Evolutionary conservation across 2,797 vertebrate genomes (phyloP).

Genomic region (Graptemys geographica): DNA sequence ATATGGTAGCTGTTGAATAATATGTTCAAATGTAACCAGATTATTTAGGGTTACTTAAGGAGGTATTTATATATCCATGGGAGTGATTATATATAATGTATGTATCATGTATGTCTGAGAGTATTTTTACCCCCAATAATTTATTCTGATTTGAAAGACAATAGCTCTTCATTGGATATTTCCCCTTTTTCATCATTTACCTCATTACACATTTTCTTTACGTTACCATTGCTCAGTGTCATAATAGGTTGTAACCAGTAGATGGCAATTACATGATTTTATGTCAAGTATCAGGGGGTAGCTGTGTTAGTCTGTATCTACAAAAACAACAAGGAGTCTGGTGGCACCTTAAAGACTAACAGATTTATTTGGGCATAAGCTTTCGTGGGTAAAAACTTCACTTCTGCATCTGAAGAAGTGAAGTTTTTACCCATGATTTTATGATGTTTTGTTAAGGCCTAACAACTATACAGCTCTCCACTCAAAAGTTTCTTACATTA

Average conservation of each 20-base stretch:
- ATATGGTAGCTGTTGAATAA: background rate
- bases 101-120: background rate
- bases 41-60: background rate
- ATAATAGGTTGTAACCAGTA: background rate
- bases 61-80: background rate
- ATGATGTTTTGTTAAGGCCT: background rate
- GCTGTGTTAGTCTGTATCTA: too few relatives aligned
- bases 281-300: background rate
- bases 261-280: background rate
- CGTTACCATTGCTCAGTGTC: fast-evolving
- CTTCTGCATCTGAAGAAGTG: too few relatives aligned
- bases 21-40: background rate
- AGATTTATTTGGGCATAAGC: too few relatives aligned
- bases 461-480: background rate
- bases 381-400: too few relatives aligned
- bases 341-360: too few relatives aligned
- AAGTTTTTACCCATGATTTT: background rate
- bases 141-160: background rate
- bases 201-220: background rate
- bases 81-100: background rate
- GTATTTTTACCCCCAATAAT: background rate
- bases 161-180: fast-evolving
- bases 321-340: too few relatives aligned
- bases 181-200: background rate
- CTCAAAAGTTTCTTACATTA: background rate